phyloP scores from a whole-genome alignment of 2,113 vertebrate genomes.

The Azemiops feae region DNA sequence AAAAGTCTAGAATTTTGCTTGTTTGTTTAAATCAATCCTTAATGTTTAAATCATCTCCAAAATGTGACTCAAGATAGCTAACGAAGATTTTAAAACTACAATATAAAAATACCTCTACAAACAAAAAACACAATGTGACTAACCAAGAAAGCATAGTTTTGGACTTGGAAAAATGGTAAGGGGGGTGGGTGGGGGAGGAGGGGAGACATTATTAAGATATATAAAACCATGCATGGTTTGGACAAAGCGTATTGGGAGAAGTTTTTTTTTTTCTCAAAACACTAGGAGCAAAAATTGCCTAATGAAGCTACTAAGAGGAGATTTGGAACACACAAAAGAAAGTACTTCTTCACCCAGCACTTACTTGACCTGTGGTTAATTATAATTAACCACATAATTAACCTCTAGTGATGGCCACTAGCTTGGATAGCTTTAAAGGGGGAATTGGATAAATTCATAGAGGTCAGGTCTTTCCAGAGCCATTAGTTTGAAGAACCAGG shows the following conservation, averaged over 20 bases:
- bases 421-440: neutral
- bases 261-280: neutral
- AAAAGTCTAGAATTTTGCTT: neutral
- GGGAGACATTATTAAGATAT: neutral
- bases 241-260: neutral
- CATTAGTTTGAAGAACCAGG: neutral
- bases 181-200: no score
- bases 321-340: neutral
- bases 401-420: neutral
- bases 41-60: no score
- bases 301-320: neutral
- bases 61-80: neutral
- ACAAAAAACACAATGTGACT: neutral
- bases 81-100: neutral
- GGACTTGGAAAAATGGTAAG: neutral
- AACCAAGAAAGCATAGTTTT: neutral
- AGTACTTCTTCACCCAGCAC: neutral
- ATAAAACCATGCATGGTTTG: neutral
- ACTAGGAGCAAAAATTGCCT: neutral
- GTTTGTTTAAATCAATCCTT: neutral
- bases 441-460: neutral
- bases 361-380: neutral
- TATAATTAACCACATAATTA: neutral
- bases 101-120: neutral
- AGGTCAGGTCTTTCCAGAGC: neutral